Conservation (phyloP, 1,140 invertebrate species). For the Aphelenchoides fujianensis region DNA sequence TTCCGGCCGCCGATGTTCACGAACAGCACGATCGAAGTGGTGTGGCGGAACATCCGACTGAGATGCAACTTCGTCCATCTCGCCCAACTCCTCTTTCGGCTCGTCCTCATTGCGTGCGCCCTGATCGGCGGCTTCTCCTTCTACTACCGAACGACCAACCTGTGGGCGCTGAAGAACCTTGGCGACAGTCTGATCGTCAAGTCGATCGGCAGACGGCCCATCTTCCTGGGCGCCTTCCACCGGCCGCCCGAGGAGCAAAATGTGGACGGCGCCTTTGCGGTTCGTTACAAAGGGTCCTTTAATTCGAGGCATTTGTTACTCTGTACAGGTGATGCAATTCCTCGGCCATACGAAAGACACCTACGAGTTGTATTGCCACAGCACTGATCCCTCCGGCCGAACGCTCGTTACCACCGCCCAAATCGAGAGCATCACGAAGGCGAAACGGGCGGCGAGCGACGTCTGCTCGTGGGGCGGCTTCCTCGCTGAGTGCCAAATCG, state of each 20-base stretch:
- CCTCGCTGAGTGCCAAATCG: constrained; percentile 57
- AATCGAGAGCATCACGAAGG: constrained; percentile 53
- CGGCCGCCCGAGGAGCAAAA: constrained; percentile 53
- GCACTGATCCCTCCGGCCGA: constrained; percentile 32
- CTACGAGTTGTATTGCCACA: constrained; percentile 49
- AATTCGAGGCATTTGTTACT: no score
- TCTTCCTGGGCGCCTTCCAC: constrained; percentile 57
- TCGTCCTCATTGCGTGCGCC: constrained; percentile 15
- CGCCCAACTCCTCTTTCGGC: background rate
- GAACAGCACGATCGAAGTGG: no score
- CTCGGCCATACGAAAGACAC: constrained; percentile 42
- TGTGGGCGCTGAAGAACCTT: constrained; percentile 61
- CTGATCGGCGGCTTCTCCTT: constrained; percentile 49
- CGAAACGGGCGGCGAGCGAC: constrained; percentile 58
- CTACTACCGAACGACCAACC: constrained; percentile 60
- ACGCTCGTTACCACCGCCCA: constrained; percentile 32
- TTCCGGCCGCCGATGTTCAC: no score
- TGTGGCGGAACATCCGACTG: background rate
- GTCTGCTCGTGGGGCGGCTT: constrained; percentile 59
- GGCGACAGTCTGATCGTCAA: constrained; percentile 55
- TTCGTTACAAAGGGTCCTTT: constrained; percentile 50
- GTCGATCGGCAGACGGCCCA: constrained; percentile 48
- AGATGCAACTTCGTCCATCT: background rate
- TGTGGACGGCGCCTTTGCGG: constrained; percentile 51
- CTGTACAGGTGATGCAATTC: constrained; percentile 54